phyloP scores from a whole-genome alignment of 2,888 invertebrate genomes.

The Pedicia rivosa region DNA sequence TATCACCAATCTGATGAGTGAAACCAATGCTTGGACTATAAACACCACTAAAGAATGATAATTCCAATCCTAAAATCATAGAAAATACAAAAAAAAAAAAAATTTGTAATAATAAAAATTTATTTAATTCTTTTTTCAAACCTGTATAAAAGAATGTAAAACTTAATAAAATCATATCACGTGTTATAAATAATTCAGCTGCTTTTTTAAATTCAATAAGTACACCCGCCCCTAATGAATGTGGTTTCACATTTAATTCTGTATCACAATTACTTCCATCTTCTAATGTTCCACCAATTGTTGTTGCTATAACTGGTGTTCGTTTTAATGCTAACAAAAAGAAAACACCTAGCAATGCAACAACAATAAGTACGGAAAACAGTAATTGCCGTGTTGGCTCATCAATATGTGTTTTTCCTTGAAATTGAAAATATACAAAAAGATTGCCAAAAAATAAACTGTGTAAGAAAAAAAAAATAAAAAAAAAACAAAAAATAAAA shows the following conservation, averaged over 20 bases:
- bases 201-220: conserved; percentile 59
- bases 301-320: conserved; percentile 16
- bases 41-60: conserved; percentile 93
- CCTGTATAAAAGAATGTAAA: conserved; percentile 85
- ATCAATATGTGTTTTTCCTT: conserved; percentile 59
- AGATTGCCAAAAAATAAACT: conserved; percentile 92
- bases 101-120: not conserved
- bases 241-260: conserved; percentile 36
- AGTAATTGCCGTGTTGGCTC: conserved; percentile 54
- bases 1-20: conserved; percentile 57
- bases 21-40: conserved; percentile 88
- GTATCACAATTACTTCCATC: conserved; percentile 28
- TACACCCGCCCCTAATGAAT: conserved; percentile 22
- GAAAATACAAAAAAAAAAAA: conserved; percentile 15
- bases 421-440: conserved; percentile 85
- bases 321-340: conserved; percentile 47
- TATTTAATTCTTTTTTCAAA: conserved; percentile 25
- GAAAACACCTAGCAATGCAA: conserved; percentile 54
- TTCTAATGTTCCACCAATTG: conserved; percentile 14
- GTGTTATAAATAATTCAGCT: conserved; percentile 57
- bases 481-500: conserved; percentile 2
- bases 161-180: conserved; percentile 70
- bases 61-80: conserved; percentile 53
- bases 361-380: conserved; percentile 60
- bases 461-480: conserved; percentile 24